Conservation (phyloP, 2,888 invertebrate species). For the Pelosia muscerda region DNA sequence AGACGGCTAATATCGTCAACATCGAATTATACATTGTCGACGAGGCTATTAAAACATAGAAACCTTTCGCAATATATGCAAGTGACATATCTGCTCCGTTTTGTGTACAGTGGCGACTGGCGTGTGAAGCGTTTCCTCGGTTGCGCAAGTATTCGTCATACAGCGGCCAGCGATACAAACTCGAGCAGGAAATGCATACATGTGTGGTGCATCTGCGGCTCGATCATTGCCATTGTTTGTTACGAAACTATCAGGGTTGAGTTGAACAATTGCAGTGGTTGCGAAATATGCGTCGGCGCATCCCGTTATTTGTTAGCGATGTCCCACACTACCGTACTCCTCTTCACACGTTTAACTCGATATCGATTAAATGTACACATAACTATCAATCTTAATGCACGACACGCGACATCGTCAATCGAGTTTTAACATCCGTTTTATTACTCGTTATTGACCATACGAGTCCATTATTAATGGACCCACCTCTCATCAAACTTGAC, state of each 20-base stretch:
- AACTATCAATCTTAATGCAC: conserved; percentile 34
- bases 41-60: conserved; percentile 63
- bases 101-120: conserved; percentile 68
- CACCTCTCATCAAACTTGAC: conserved; percentile 67
- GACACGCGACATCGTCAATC: conserved; percentile 26
- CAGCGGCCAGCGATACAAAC: conserved; percentile 70
- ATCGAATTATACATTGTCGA: conserved; percentile 66
- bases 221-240: conserved; percentile 80
- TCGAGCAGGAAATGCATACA: conserved; percentile 85
- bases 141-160: conserved; percentile 80
- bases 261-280: conserved; percentile 80
- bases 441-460: conserved; percentile 33
- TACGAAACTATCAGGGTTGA: conserved; percentile 86
- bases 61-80: conserved; percentile 70
- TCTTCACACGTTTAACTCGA: conserved; percentile 35
- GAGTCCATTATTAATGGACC: conserved; percentile 26
- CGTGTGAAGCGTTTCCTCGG: conserved; percentile 69
- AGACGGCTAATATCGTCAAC: conserved; percentile 63
- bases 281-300: conserved; percentile 76
- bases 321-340: conserved; percentile 64
- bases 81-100: conserved; percentile 69
- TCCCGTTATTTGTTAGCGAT: conserved; percentile 83
- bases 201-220: conserved; percentile 83
- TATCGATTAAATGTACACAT: conserved; percentile 28
- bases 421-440: not conserved